Conservation (phyloP, 2,797 vertebrate species). For the Anabacerthia variegaticeps region DNA sequence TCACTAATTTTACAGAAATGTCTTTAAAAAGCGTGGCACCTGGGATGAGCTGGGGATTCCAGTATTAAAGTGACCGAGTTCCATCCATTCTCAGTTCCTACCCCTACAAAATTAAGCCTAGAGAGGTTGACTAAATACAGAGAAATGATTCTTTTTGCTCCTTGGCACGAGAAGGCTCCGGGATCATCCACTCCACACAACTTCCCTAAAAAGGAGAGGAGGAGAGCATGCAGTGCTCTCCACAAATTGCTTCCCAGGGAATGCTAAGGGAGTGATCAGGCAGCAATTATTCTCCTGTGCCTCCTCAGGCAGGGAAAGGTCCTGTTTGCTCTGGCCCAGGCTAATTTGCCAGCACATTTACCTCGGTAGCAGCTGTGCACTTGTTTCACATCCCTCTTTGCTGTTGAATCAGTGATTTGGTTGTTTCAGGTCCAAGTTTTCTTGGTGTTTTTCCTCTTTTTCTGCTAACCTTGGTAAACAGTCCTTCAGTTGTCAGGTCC, state of each 20-base stretch:
- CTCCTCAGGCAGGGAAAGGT: not conserved
- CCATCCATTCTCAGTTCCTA: not conserved
- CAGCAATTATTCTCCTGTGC: not conserved
- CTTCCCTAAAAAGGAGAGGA: conserved; percentile 38
- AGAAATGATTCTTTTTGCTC: not conserved
- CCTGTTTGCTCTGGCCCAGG: not conserved
- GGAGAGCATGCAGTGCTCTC: not conserved
- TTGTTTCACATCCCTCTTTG: not conserved
- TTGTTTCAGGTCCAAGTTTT: conserved; percentile 53
- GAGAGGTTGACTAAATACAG: not conserved
- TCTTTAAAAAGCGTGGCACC: not conserved
- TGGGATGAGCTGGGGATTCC: not conserved
- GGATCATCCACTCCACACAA: not conserved
- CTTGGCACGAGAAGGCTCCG: not conserved
- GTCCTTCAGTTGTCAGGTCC: not conserved
- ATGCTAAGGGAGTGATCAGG: not conserved
- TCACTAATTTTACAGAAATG: not conserved
- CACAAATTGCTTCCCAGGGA: not conserved
- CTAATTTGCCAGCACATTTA: not conserved
- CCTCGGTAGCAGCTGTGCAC: not conserved
- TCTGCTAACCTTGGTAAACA: not conserved
- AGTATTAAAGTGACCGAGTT: not conserved
- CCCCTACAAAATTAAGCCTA: not conserved
- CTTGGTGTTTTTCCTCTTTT: not conserved
- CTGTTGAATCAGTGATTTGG: not conserved